Conservation (phyloP, 2,888 invertebrate species). For the Gnatocerus cornutus region DNA sequence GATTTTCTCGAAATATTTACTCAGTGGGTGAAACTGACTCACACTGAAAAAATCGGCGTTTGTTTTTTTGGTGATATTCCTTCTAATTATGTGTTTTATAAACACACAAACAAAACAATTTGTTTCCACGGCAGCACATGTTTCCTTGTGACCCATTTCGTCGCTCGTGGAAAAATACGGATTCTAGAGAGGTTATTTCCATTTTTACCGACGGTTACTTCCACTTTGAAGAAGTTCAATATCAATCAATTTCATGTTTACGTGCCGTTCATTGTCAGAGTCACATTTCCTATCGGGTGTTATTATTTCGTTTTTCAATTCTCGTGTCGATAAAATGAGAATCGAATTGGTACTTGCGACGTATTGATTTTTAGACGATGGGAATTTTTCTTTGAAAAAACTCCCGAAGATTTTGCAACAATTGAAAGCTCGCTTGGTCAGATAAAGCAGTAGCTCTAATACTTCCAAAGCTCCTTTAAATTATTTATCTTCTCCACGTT, state of each 20-base stretch:
- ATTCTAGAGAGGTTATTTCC: slow-evolving; percentile 1
- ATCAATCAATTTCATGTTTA: slow-evolving; percentile 16
- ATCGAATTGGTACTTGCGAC: slow-evolving; percentile 1
- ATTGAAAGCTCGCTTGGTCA: not conserved
- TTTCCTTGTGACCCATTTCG: slow-evolving; percentile 23
- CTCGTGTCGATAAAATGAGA: slow-evolving; percentile 10
- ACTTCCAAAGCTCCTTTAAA: slow-evolving; percentile 9
- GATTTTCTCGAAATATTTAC: slow-evolving; percentile 28
- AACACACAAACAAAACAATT: slow-evolving; percentile 24
- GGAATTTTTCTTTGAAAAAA: too few species aligned
- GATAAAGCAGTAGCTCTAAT: not conserved
- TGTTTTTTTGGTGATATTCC: not conserved
- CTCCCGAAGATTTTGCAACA: not conserved
- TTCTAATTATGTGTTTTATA: not conserved
- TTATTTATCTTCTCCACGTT: not conserved
- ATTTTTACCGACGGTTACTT: slow-evolving; percentile 4
- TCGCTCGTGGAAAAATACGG: slow-evolving; percentile 4
- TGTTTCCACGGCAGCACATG: slow-evolving; percentile 18
- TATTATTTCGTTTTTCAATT: slow-evolving; percentile 19
- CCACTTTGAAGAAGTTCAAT: slow-evolving; percentile 6
- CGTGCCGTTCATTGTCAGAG: slow-evolving; percentile 19
- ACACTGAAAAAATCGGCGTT: too few species aligned
- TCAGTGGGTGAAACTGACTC: not conserved
- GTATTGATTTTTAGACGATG: slow-evolving; percentile 2
- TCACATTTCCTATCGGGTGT: slow-evolving; percentile 1